A percentile compares a stretch with the other conserved stretches of the same genome.
phyloP scores from a whole-genome alignment of 2,113 vertebrate genomes.

The Corydoras maculifer region DNA sequence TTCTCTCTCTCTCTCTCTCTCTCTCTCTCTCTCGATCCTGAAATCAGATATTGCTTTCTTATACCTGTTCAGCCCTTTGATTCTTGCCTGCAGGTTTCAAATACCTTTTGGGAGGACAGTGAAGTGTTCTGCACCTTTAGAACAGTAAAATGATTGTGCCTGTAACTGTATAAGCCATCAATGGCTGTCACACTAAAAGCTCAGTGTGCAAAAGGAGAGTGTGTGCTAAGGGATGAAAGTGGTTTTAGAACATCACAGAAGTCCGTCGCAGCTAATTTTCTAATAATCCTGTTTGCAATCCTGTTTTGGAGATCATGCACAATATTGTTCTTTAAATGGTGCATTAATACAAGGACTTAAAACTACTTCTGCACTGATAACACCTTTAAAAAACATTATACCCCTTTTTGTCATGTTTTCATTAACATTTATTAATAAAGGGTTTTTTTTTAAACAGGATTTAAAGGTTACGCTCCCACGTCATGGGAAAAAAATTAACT shows the following conservation, averaged over 20 bases:
- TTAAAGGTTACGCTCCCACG: no score
- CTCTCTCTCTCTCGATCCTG: slow-evolving; percentile 42
- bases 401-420: no score
- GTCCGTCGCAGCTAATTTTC: slow-evolving; percentile 14
- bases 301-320: no score
- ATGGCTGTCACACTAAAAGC: slow-evolving; percentile 48
- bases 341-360: no score
- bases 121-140: slow-evolving; percentile 55
- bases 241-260: not conserved
- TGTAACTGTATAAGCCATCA: slow-evolving; percentile 61
- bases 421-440: no score
- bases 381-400: no score
- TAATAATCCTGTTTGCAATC: not conserved
- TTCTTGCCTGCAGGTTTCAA: slow-evolving; percentile 68
- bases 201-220: not conserved
- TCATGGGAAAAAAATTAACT: no score
- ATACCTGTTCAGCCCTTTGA: slow-evolving; percentile 62
- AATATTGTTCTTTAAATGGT: no score
- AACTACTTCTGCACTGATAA: no score
- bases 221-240: slow-evolving; percentile 21
- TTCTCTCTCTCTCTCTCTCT: no score
- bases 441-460: no score
- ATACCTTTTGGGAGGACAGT: slow-evolving; percentile 54
- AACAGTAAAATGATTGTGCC: slow-evolving; percentile 65
- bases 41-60: slow-evolving; percentile 63